These are phyloP conservation scores for Mallotus villosus DNA, from an alignment of 2,797 vertebrate genomes.

Conservation along the genomic window DNA sequence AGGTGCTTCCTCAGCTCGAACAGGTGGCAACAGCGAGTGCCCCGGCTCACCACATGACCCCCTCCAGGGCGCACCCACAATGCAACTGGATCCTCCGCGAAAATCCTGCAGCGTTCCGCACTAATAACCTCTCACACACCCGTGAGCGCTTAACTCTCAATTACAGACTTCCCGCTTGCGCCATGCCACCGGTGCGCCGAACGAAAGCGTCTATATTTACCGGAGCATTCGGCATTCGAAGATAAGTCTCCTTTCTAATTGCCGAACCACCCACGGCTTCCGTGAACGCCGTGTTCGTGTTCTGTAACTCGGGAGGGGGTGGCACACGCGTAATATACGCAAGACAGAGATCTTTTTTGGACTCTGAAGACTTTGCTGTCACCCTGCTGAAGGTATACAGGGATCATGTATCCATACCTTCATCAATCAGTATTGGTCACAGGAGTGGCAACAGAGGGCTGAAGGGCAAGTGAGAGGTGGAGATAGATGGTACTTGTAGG, in stretches of 20 bases:
- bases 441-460: not conserved
- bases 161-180: not conserved
- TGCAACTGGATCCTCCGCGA: constrained; percentile 22
- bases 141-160: not conserved
- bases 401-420: not conserved
- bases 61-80: constrained; percentile 50
- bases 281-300: not conserved
- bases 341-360: too few species aligned
- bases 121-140: not conserved
- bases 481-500: not conserved
- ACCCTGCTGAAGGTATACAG: not conserved
- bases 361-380: not conserved
- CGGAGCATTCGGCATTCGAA: not conserved
- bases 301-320: not conserved
- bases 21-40: constrained; percentile 8
- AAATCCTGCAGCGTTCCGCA: constrained; percentile 13
- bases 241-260: not conserved
- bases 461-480: not conserved
- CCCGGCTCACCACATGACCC: not conserved
- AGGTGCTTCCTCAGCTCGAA: constrained; percentile 52
- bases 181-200: not conserved
- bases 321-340: not conserved
- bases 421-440: constrained; percentile 3
- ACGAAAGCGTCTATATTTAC: not conserved
- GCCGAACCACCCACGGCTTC: not conserved